Conservation (phyloP, 2,797 vertebrate genomes). For the Channa striata region DNA sequence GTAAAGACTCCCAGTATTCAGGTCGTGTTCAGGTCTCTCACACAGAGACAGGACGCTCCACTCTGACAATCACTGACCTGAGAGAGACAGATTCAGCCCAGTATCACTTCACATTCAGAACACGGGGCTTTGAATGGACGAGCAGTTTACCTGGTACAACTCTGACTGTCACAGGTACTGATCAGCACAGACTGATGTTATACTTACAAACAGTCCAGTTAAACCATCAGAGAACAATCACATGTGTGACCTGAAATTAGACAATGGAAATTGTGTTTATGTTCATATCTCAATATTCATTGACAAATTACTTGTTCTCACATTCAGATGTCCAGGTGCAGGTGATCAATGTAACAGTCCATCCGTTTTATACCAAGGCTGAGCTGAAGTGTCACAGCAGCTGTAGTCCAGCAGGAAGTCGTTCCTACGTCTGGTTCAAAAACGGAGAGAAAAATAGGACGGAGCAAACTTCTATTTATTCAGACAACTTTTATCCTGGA, state of each 20-base stretch:
- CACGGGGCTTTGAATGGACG: accelerated
- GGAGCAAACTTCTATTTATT: too few relatives aligned
- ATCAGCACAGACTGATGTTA: background rate
- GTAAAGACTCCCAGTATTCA: background rate
- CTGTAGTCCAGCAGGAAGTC: background rate
- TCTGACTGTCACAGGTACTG: constrained; percentile 67
- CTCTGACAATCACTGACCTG: constrained; percentile 57
- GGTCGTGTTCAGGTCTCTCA: constrained; percentile 15
- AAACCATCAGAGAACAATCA: too few relatives aligned
- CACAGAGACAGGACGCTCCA: background rate
- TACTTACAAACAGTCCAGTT: too few relatives aligned
- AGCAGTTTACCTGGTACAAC: constrained; percentile 39
- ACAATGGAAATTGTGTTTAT: too few relatives aligned
- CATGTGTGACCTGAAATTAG: too few relatives aligned
- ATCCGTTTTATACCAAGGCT: background rate
- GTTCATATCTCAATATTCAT: too few relatives aligned
- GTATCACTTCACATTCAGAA: constrained; percentile 53
- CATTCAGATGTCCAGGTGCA: constrained; percentile 32
- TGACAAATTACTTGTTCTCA: background rate
- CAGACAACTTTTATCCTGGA: background rate
- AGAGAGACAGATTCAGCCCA: constrained; percentile 36
- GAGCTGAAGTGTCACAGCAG: constrained; percentile 12
- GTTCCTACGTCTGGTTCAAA: constrained; percentile 32
- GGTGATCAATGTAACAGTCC: background rate
- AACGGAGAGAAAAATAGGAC: background rate